phyloP scores from a whole-genome alignment of 1,140 invertebrate genomes.

The Muscidifurax raptorellus region DNA sequence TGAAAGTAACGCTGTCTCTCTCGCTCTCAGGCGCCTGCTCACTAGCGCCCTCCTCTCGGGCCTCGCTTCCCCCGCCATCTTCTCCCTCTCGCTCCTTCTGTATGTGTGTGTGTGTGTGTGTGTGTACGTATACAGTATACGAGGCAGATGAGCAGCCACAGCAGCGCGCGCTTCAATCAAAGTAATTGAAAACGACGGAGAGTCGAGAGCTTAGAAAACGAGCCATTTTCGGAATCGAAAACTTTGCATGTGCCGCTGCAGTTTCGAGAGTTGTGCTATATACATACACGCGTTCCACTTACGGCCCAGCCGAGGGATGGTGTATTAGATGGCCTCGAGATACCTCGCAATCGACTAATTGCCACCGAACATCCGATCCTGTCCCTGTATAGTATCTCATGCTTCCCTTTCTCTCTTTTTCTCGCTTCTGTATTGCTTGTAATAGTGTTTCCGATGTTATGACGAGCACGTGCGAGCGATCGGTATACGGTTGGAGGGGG shows the following conservation, averaged over 20 bases:
- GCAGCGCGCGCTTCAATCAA: slow-evolving; percentile 35
- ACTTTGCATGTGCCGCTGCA: slow-evolving; percentile 49
- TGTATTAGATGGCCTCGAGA: slow-evolving; percentile 34
- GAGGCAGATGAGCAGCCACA: neutral
- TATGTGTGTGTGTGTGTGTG: too few species aligned
- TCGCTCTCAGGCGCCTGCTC: slow-evolving; percentile 12
- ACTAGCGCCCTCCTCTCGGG: slow-evolving; percentile 29
- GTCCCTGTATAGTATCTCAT: neutral
- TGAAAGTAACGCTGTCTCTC: slow-evolving; percentile 16
- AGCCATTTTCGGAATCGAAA: slow-evolving; percentile 53
- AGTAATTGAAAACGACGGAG: slow-evolving; percentile 52
- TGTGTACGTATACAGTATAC: neutral
- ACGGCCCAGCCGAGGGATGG: neutral
- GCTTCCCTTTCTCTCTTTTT: neutral
- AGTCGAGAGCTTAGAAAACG: slow-evolving; percentile 38
- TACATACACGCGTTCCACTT: neutral
- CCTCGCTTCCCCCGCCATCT: neutral
- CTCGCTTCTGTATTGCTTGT: neutral
- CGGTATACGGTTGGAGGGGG: neutral
- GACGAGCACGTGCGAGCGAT: slow-evolving; percentile 18
- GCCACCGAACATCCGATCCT: slow-evolving; percentile 35
- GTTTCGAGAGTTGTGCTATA: slow-evolving; percentile 25
- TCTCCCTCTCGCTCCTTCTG: neutral
- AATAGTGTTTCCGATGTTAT: neutral
- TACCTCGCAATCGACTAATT: slow-evolving; percentile 50